Evolutionary conservation across 2,797 vertebrate genomes (phyloP).

Genomic region (Philypnodon macrostomus): DNA sequence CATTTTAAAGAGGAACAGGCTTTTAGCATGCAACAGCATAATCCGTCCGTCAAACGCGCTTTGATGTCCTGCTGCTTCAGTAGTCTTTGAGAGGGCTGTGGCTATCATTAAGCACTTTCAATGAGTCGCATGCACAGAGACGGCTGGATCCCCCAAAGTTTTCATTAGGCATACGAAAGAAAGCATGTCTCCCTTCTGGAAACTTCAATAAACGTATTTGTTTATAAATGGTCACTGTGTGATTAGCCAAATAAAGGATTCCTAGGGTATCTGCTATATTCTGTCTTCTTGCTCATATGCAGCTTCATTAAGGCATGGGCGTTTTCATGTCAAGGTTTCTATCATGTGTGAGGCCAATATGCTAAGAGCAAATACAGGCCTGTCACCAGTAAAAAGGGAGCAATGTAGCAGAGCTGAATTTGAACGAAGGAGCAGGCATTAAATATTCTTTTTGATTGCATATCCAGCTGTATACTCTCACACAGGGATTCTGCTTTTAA

Average conservation of each 20-base stretch:
- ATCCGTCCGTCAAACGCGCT: slow-evolving; percentile 65
- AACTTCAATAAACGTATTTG: slow-evolving; percentile 44
- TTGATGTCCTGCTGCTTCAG: slow-evolving; percentile 70
- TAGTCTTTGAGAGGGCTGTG: slow-evolving; percentile 60
- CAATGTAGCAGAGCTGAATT: slow-evolving; percentile 57
- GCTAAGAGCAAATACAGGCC: slow-evolving; percentile 51
- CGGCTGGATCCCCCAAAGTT: slow-evolving; percentile 56
- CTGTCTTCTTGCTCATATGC: background rate
- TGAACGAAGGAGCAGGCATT: slow-evolving; percentile 67
- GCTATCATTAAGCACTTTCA: slow-evolving; percentile 67
- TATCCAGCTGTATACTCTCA: slow-evolving; percentile 70
- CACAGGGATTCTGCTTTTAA: slow-evolving; percentile 70
- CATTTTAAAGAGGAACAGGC: slow-evolving; percentile 51
- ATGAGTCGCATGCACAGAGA: slow-evolving; percentile 59
- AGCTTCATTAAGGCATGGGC: slow-evolving; percentile 11
- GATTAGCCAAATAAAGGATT: slow-evolving; percentile 24
- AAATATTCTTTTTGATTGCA: slow-evolving; percentile 80
- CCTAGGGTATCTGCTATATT: slow-evolving; percentile 4
- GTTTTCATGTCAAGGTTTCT: slow-evolving; percentile 33
- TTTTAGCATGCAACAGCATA: slow-evolving; percentile 67
- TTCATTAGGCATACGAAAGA: slow-evolving; percentile 58
- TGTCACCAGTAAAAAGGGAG: slow-evolving; percentile 55
- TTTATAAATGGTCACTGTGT: slow-evolving; percentile 44
- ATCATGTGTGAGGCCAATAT: slow-evolving; percentile 37
- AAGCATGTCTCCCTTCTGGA: slow-evolving; percentile 33